Evolutionary conservation across 2,888 invertebrate genomes (phyloP).

Genomic region (Ormyrus nitidulus): DNA sequence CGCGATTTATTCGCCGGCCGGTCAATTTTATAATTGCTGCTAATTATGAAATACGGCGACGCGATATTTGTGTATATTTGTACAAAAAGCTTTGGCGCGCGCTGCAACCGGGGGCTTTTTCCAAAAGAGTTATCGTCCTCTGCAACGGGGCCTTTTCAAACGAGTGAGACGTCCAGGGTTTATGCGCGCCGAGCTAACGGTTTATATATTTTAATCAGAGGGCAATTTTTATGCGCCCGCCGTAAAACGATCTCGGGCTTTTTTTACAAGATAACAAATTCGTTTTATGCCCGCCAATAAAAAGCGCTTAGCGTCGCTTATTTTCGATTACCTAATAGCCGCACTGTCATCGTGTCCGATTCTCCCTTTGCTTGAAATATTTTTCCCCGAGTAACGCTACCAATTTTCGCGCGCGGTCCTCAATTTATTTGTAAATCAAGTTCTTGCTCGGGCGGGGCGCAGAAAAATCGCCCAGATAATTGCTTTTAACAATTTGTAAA

Average conservation of each 20-base stretch:
- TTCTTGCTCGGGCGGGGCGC: constrained; percentile 7
- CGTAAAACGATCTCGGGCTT: neutral
- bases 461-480: constrained; percentile 39
- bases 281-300: no score
- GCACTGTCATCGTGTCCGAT: neutral
- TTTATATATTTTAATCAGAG: neutral
- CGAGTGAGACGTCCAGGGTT: constrained; percentile 16
- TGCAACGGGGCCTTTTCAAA: neutral
- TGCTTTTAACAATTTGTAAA: constrained; percentile 47
- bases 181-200: neutral
- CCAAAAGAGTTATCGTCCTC: constrained; percentile 2
- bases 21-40: constrained; percentile 53
- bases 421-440: constrained; percentile 52
- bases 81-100: neutral
- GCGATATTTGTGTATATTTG: constrained; percentile 22
- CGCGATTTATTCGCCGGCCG: constrained; percentile 31
- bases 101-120: neutral
- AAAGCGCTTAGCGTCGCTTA: no score
- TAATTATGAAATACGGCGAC: constrained; percentile 52
- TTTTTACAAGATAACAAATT: neutral
- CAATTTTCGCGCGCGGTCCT: neutral
- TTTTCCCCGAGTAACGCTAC: neutral
- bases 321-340: no score
- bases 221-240: constrained; percentile 3
- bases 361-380: constrained; percentile 1